These are phyloP conservation scores for Mesembrinibis cayennensis DNA, from an alignment of 2,113 vertebrate genomes.

Conservation along the genomic window DNA sequence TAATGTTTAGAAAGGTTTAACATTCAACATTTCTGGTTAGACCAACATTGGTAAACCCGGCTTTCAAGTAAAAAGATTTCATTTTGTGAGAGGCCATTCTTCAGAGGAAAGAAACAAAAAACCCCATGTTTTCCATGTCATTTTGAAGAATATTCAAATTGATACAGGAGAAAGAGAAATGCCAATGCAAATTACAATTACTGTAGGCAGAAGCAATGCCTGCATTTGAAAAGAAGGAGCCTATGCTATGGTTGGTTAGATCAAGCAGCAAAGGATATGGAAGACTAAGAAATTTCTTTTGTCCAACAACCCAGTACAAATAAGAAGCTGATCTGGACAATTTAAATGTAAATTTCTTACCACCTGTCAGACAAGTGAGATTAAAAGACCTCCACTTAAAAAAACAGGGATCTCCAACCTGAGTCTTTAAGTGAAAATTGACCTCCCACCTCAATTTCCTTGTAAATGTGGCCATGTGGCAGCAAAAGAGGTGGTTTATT, in stretches of 20 bases:
- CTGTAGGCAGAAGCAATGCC: not conserved
- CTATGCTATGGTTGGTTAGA: not conserved
- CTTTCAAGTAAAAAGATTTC: not conserved
- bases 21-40: not conserved
- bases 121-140: not conserved
- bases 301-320: not conserved
- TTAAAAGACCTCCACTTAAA: slow-evolving; percentile 30
- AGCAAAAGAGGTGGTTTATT: not conserved
- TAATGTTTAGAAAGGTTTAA: not conserved
- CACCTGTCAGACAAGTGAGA: not conserved
- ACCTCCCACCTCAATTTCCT: slow-evolving; percentile 43
- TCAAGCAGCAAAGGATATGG: not conserved
- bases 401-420: not conserved
- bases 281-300: not conserved
- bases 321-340: not conserved
- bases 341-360: slow-evolving; percentile 49
- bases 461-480: not conserved
- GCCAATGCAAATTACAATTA: not conserved
- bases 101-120: not conserved
- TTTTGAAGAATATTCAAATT: not conserved
- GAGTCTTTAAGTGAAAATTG: not conserved
- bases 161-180: not conserved
- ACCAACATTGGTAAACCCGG: not conserved
- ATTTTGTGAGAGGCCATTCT: not conserved
- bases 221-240: not conserved